A percentile compares a stretch with the other conserved stretches of the same genome.
phyloP scores from a whole-genome alignment of 2,888 invertebrate genomes.

The Pharmacophagus antenor region DNA sequence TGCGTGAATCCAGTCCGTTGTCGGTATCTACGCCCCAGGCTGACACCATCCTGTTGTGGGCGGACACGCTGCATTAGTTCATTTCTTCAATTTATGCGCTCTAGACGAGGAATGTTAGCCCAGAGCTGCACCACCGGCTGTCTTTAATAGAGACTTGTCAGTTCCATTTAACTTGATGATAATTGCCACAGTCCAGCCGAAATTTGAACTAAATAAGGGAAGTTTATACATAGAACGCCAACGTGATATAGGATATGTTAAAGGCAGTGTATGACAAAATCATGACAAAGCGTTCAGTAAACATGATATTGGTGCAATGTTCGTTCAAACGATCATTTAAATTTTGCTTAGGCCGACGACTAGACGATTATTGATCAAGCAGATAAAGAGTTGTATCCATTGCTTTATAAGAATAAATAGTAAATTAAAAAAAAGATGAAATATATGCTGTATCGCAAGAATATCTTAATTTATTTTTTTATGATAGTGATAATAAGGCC shows the following conservation, averaged over 20 bases:
- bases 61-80: slow-evolving; percentile 56
- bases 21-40: slow-evolving; percentile 43
- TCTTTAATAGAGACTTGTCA: slow-evolving; percentile 29
- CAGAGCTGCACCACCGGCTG: slow-evolving; percentile 7
- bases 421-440: neutral
- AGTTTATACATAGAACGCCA: slow-evolving; percentile 5
- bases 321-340: slow-evolving; percentile 2
- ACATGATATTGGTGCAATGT: slow-evolving; percentile 26
- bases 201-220: neutral
- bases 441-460: neutral
- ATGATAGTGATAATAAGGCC: no score
- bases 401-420: neutral
- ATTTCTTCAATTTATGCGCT: slow-evolving; percentile 56
- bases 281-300: slow-evolving; percentile 15
- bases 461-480: neutral
- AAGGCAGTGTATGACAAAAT: neutral
- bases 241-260: slow-evolving; percentile 1
- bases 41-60: slow-evolving; percentile 46
- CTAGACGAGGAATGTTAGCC: slow-evolving; percentile 33
- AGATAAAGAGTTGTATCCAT: neutral
- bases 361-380: neutral
- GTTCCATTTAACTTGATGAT: slow-evolving; percentile 21
- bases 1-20: slow-evolving; percentile 34
- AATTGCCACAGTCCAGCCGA: slow-evolving; percentile 3
- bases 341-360: neutral